Base-by-base conservation (phyloP, 1,140 invertebrate genomes). In the Calephelis nemesis region DNA sequence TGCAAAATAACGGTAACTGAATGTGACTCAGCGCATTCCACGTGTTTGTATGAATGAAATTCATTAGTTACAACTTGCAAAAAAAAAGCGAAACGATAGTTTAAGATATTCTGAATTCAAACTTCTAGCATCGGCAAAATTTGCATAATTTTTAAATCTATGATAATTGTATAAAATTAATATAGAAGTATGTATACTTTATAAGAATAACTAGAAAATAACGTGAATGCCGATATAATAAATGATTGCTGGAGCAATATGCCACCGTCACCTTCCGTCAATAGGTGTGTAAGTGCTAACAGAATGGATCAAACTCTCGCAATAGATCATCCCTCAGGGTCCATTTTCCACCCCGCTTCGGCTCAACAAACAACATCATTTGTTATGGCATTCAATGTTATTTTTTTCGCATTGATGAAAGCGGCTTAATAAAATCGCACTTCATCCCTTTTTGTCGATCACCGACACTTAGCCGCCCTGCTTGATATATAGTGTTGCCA, bases 371-470 rank as follows among this genome's bases (percentile, higher is more conserved):
- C 88, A 91, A 89, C 85, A 89, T 89, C 88, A 91, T 91, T 91
- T 91, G 86, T 91, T 89, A 84, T 69, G 47, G 66, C 73, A 79
- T 81, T 81, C 76, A 83, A 74, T 77, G 83, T 84, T 81, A 77
- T 86, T 87, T 84, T 84, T 83, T 83, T 77, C 75, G 77, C 76
- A 74, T 74, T 83, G 85, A 85, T 88, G 87, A 86, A 87, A 88
- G 85, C 74, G 85, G 88, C 54, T 88, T 91, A 84, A 90, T 90
- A 91, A 88, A 91, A 91, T 90, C 81, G 86, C 87, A 88, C 86
- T 90, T 89, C 84, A 89, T 89, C 74, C 83, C 73, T 89, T 91
- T 91, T 91, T 91, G 88, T 89, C 86, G 88, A 91, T 91, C 88
- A 91, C 87, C 85, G 86, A 89, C 87, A 91, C 88, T 91, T 91